Evolutionary conservation across 2,888 invertebrate genomes (phyloP).

Genomic region (Salticus scenicus): DNA sequence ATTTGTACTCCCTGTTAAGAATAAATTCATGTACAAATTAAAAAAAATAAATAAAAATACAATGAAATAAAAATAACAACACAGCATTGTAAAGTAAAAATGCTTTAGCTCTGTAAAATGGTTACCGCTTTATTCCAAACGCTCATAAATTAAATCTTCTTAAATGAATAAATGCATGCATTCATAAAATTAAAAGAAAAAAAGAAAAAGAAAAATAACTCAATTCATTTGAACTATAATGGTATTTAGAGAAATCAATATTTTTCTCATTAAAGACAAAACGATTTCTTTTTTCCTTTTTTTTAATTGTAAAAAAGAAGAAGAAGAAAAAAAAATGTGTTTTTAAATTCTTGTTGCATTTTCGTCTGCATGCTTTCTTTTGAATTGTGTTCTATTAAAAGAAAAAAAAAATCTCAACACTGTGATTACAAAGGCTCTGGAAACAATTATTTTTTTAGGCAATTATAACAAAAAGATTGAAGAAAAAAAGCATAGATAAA

Average conservation of each 20-base stretch:
- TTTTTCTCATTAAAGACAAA: slow-evolving; percentile 25
- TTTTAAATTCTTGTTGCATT: slow-evolving; percentile 31
- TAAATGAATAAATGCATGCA: slow-evolving; percentile 8
- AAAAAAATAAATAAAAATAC: too few species aligned
- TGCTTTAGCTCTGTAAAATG: too few species aligned
- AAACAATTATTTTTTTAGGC: slow-evolving; percentile 14
- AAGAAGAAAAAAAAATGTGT: neutral
- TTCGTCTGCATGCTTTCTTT: slow-evolving; percentile 7
- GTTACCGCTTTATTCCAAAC: neutral
- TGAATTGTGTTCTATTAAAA: neutral
- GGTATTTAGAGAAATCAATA: slow-evolving; percentile 15
- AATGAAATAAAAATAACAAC: too few species aligned
- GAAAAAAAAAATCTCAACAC: slow-evolving; percentile 13
- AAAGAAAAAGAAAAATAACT: neutral
- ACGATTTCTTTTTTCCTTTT: neutral
- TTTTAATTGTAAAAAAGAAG: neutral
- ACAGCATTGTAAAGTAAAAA: too few species aligned
- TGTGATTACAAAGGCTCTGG: slow-evolving; percentile 5
- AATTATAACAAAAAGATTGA: slow-evolving; percentile 9
- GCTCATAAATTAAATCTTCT: neutral
- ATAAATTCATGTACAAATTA: too few species aligned
- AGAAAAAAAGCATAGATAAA: slow-evolving; percentile 14
- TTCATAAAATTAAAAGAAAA: slow-evolving; percentile 5
- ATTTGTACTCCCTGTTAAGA: too few species aligned
- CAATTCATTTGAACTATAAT: slow-evolving; percentile 13